Percentiles rank a stretch among this genome's conserved stretches.
phyloP scores from a whole-genome alignment of 2,797 vertebrate genomes.

The Gallinago solitaria region DNA sequence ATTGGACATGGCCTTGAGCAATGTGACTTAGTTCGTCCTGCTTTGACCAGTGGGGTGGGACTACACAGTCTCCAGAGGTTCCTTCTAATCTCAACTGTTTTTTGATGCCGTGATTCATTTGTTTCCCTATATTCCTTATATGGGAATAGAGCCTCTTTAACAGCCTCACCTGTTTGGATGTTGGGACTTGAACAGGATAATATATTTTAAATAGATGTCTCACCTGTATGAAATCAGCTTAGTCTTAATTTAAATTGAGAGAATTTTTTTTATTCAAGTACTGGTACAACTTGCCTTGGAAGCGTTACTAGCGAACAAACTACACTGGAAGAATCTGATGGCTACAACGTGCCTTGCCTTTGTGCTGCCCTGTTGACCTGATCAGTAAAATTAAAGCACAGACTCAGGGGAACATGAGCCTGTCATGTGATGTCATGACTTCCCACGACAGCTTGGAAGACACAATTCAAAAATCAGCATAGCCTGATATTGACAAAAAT shows the following conservation, averaged over 20 bases:
- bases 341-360: background rate
- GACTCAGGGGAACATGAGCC: background rate
- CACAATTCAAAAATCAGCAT: background rate
- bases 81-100: background rate
- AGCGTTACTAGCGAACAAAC: background rate
- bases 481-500: background rate
- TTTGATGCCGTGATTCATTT: background rate
- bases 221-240: background rate
- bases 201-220: background rate
- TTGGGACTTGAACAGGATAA: background rate
- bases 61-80: background rate
- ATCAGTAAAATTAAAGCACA: background rate
- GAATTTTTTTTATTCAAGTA: background rate
- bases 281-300: background rate
- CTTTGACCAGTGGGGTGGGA: background rate
- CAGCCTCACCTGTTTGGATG: background rate
- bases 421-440: background rate
- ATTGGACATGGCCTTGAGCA: rapidly evolving
- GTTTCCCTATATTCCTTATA: background rate
- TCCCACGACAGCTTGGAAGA: background rate
- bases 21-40: background rate
- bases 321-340: background rate
- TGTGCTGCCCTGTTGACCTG: background rate
- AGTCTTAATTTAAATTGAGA: background rate
- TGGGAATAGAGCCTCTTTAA: background rate